phyloP scores from a whole-genome alignment of 2,113 vertebrate species.

The Turdus rufiventris region DNA sequence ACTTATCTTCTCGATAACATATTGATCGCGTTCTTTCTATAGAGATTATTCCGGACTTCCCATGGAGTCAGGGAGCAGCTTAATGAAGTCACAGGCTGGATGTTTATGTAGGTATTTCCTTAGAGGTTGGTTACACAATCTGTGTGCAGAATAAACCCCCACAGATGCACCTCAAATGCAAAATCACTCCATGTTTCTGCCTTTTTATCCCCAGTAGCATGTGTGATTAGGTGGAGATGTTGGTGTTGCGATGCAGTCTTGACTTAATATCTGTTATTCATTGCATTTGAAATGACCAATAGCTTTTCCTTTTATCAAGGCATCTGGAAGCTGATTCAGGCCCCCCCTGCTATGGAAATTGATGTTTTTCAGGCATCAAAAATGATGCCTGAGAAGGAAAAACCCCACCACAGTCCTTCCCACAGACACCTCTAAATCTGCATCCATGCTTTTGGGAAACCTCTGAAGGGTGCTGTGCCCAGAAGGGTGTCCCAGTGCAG shows the following conservation, averaged over 20 bases:
- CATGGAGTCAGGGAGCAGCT: constrained; percentile 29
- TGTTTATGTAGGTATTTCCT: constrained; percentile 12
- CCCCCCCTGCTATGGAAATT: neutral
- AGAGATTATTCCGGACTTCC: constrained; percentile 43
- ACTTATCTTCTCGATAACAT: constrained; percentile 57
- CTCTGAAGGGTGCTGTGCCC: neutral
- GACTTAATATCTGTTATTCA: neutral
- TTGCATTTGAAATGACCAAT: neutral
- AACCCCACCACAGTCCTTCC: neutral
- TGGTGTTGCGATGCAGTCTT: neutral
- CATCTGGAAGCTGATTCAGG: neutral
- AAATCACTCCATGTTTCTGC: neutral
- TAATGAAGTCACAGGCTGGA: constrained; percentile 27
- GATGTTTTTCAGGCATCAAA: neutral
- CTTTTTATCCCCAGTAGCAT: neutral
- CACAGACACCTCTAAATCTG: neutral
- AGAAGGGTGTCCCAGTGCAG: neutral
- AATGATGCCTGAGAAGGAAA: neutral
- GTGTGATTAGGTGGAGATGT: neutral
- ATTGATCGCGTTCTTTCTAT: constrained; percentile 46
- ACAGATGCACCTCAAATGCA: neutral
- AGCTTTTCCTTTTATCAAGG: neutral
- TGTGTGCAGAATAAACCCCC: neutral
- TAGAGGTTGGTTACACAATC: neutral
- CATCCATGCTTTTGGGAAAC: neutral